Conservation (phyloP, 2,113 vertebrate species). For the Dolichallabes microphthalmus region DNA sequence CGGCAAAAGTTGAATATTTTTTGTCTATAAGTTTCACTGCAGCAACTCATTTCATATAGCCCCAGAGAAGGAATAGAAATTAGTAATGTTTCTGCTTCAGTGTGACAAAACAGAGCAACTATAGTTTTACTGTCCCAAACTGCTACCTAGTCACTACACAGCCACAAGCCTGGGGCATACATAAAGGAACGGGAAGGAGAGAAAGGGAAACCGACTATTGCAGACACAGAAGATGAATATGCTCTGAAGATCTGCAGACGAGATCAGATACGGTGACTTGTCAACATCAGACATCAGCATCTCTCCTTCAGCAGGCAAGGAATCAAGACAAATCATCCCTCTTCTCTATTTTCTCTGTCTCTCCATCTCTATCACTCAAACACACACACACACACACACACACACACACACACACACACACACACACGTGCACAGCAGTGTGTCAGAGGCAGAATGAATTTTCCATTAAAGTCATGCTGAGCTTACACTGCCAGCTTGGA, state of each 20-base stretch:
- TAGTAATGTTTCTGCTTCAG: not conserved
- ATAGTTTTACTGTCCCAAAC: slow-evolving; percentile 1
- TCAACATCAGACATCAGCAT: slow-evolving; percentile 30
- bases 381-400: slow-evolving; percentile 4
- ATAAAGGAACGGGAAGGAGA: not conserved
- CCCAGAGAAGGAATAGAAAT: not conserved
- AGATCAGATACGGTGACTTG: slow-evolving; percentile 38
- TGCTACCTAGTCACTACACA: slow-evolving; percentile 7
- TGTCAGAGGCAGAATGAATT: slow-evolving; percentile 32
- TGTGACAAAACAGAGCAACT: slow-evolving; percentile 15
- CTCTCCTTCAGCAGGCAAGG: slow-evolving; percentile 12
- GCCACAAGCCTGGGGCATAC: not conserved
- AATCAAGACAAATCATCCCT: slow-evolving; percentile 36
- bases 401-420: slow-evolving; percentile 20
- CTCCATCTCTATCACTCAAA: not conserved
- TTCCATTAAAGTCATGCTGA: slow-evolving; percentile 40
- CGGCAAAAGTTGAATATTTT: slow-evolving; percentile 30
- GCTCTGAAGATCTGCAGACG: not conserved
- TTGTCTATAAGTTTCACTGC: slow-evolving; percentile 1
- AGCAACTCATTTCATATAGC: not conserved
- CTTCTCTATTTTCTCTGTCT: slow-evolving; percentile 2
- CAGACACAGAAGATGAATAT: slow-evolving; percentile 25
- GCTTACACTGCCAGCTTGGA: slow-evolving; percentile 22
- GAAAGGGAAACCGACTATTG: not conserved
- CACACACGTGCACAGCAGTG: slow-evolving; percentile 12